phyloP scores from a whole-genome alignment of 2,113 vertebrate species.

The Smithornis capensis region DNA sequence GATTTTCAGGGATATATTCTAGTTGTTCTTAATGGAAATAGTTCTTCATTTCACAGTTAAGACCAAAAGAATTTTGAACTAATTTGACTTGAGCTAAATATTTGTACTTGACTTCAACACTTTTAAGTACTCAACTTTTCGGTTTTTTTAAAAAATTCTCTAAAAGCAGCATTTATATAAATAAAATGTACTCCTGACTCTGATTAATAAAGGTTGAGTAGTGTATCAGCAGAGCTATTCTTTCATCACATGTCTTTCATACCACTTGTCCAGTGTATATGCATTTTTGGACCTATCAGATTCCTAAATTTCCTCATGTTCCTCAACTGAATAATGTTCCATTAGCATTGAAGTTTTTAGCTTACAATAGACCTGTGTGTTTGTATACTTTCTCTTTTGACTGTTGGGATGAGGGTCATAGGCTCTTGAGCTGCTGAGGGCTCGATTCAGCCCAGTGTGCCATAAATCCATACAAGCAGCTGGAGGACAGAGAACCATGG shows the following conservation, averaged over 20 bases:
- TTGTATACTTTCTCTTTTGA: background rate
- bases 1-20: background rate
- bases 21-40: background rate
- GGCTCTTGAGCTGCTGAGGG: background rate
- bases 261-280: background rate
- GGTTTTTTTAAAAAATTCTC: background rate
- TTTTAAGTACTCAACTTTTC: background rate
- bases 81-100: background rate
- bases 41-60: background rate
- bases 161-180: background rate
- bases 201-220: background rate
- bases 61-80: background rate
- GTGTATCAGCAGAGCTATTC: background rate
- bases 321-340: background rate
- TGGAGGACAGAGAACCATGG: background rate
- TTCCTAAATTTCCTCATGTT: background rate
- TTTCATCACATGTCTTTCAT: background rate
- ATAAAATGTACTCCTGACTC: background rate
- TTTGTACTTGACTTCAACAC: background rate
- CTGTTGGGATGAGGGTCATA: background rate
- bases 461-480: background rate
- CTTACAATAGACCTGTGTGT: background rate
- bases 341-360: background rate
- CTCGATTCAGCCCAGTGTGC: background rate
- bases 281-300: background rate